Base-by-base conservation (phyloP, 2,113 vertebrate genomes). In the Menidia beryllina region DNA sequence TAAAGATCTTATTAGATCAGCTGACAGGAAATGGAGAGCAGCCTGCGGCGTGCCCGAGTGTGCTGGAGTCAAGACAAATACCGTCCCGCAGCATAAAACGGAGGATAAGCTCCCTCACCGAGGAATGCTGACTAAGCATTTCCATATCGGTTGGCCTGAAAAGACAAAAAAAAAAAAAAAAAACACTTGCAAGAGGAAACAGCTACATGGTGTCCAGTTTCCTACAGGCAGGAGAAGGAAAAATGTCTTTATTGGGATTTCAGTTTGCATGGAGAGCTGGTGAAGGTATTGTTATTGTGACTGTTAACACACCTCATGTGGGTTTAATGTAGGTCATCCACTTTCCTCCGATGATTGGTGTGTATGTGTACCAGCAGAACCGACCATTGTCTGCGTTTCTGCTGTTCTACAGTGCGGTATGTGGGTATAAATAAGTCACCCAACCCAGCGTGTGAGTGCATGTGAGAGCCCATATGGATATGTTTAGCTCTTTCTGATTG, bases 131-230 rank as follows among this genome's bases (percentile, higher is more conserved):
- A 93, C 78, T 79, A 26, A 0, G 76, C 84, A 68, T 63, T 69
- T 69, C 69, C 21, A 67, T 59, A 77, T 86, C 80, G 72, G 75
- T 69, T 57, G 55, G 74, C 56, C 65, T 57, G 74, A 90, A 74
- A 87, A 77, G 10, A 34, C 7, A 34, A 30, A 30, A 30, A 8
- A 30, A 34, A 34, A 34, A 34, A 34, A 34, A 34, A 81, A 75
- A 83, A 63, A 60, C 72, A 71, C 79, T 77, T 73, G 79, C 85
- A 86, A 88, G 83, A 91, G 92, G 91, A 93, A 91, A 90, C 68
- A 65, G 75, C 55, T 56, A 83, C 69, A 57, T 9, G 43, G 85
- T 82, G 79, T 91, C 88, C 55, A 50, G 76, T 86, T 91, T 79
- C 86, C 69, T 84, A 65, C 66, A 45, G 64, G 85, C 72, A 76